phyloP scores from a whole-genome alignment of 2,888 invertebrate genomes.

The Hypolimnas misippus region DNA sequence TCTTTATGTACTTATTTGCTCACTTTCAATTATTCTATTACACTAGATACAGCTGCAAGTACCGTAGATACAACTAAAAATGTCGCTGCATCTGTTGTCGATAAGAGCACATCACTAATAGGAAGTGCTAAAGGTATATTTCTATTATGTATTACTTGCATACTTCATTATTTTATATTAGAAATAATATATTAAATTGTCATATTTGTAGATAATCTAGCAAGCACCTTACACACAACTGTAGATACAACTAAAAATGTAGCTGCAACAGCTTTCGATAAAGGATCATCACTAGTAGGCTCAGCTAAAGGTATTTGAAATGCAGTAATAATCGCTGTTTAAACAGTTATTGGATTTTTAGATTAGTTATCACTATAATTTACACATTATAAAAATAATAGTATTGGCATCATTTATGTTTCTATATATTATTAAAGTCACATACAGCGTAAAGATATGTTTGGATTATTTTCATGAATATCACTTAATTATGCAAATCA shows the following conservation, averaged over 20 bases:
- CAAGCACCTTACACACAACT: constrained; percentile 49
- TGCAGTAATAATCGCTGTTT: too few relatives aligned
- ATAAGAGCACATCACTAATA: constrained; percentile 55
- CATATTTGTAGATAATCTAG: constrained; percentile 53
- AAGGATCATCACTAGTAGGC: constrained; percentile 54
- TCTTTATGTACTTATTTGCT: background rate
- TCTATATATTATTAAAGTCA: too few relatives aligned
- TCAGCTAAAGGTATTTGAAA: constrained; percentile 48
- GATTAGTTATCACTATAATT: too few relatives aligned
- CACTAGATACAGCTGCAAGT: constrained; percentile 59
- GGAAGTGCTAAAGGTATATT: constrained; percentile 41
- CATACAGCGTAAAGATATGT: too few relatives aligned
- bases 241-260: constrained; percentile 52
- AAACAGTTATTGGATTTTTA: too few relatives aligned
- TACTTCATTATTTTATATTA: background rate
- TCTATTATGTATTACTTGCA: background rate
- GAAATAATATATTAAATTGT: background rate
- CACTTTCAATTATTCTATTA: background rate
- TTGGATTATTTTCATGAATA: background rate
- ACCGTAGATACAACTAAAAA: constrained; percentile 63
- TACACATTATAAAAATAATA: too few relatives aligned
- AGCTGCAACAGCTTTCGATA: constrained; percentile 52
- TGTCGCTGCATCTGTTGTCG: constrained; percentile 55
- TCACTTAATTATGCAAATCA: background rate
- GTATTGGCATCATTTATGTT: too few relatives aligned